Evolutionary conservation across 2,113 vertebrate species (phyloP), one percentile per base, ranked within the genome.

Genomic region (Pedetes capensis): DNA sequence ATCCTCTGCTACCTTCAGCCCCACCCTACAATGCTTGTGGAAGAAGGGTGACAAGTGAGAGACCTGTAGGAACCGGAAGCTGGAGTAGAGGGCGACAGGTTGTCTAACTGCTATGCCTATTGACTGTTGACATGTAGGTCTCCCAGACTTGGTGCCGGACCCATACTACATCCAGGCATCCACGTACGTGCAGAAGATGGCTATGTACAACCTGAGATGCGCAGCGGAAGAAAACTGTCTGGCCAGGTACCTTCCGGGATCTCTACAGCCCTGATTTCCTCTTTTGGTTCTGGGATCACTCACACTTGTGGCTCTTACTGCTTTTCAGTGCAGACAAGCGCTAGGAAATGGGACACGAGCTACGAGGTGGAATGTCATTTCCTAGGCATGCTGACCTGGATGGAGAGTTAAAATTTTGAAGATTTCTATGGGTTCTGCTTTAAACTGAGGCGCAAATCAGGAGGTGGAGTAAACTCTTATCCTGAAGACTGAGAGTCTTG

Each of bases 171-270:
- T 99, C 97, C 99, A 99, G 98, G 98, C 98, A 27, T 99, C 98
- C 92, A 99, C 99, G 0, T 99, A 99, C 6, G 98, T 99, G 86
- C 99, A 99, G 98, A 99, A 98, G 95, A 97, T 99, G 88, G 97
- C 99, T 89, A 99, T 99, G 99, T 99, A 99, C 98, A 99, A 98
- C 97, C 98, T 99, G 90, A 98, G 99, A 89, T 99, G 99, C 39
- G 99, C 99, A 0, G 99, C 99, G 0, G 99, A 99, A 96, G 99
- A 99, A 96, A 99, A 99, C 97, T 99, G 99, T 93, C 98, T 99
- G 82, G 98, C 99, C 95, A 99, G 99, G 99, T 99, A 98, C 94
- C 80, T 71, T 14, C 37, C 1, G 2, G 57, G 49, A 23, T n/a
- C 42, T 32, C 17, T 5, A 47, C 6, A 34, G 61, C 61, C 72